Conservation (phyloP, 2,113 vertebrate genomes). For the Pedionomus torquatus region DNA sequence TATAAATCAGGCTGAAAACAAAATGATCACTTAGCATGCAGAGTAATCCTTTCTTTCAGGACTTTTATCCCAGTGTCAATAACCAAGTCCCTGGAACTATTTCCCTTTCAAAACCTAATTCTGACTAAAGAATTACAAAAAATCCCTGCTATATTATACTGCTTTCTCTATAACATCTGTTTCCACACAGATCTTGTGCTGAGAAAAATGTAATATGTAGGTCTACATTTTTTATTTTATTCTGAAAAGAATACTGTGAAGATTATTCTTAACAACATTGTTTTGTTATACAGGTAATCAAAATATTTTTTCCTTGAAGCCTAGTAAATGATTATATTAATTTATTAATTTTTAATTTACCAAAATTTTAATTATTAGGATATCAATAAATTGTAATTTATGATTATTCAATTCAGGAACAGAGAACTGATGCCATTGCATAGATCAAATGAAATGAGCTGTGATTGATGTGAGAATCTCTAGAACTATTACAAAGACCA, state of each 20-base stretch:
- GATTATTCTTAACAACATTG: not conserved
- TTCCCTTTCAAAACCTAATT: not conserved
- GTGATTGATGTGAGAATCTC: not conserved
- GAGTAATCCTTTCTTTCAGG: not conserved
- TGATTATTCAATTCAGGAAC: not conserved
- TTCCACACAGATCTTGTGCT: not conserved
- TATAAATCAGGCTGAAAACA: not conserved
- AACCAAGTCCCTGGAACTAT: not conserved
- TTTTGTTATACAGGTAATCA: not conserved
- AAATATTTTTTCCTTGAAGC: not conserved
- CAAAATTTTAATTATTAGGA: too few species aligned
- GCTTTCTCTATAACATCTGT: not conserved
- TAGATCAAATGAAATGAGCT: not conserved
- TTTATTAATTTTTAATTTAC: too few species aligned
- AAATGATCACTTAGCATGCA: not conserved
- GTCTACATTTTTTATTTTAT: not conserved
- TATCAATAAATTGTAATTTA: not conserved
- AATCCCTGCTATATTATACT: not conserved
- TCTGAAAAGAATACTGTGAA: not conserved
- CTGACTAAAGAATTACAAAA: not conserved
- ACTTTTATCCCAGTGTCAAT: not conserved
- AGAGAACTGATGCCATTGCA: not conserved
- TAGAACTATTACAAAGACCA: not conserved
- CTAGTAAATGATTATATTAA: not conserved
- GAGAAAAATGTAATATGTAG: not conserved